Evolutionary conservation across 2,888 invertebrate species (phyloP).

Genomic region (Cataglyphis altisquamis): DNA sequence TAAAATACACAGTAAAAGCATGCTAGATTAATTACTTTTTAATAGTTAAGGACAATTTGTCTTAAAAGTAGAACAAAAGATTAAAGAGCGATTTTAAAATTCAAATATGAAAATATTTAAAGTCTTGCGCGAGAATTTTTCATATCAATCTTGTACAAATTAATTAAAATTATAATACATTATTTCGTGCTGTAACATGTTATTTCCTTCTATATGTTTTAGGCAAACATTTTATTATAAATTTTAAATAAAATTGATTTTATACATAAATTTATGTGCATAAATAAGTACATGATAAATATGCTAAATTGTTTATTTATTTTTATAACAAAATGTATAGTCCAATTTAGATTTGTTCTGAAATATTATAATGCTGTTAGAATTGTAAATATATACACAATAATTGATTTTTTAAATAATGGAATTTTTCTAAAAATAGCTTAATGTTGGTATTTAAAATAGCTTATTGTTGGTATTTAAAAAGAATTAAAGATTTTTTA

Average conservation of each 20-base stretch:
- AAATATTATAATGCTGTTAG: background rate
- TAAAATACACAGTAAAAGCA: background rate
- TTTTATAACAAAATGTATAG: background rate
- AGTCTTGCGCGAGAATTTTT: background rate
- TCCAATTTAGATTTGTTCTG: background rate
- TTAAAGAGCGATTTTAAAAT: conserved; percentile 15
- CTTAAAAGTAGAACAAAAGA: conserved; percentile 9
- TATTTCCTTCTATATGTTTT: background rate
- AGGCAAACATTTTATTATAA: background rate
- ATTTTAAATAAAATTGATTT: conserved; percentile 2
- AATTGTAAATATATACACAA: background rate
- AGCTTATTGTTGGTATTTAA: background rate
- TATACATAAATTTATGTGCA: background rate
- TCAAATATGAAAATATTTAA: background rate
- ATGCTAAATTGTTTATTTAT: background rate
- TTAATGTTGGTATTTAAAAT: background rate
- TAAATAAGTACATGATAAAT: background rate
- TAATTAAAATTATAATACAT: background rate
- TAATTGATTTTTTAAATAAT: background rate
- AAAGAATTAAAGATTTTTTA: background rate
- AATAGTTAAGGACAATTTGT: background rate
- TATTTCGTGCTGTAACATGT: background rate
- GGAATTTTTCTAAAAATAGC: background rate
- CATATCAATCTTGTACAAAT: background rate
- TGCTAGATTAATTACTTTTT: conserved; percentile 29